Evolutionary conservation across 2,888 invertebrate species (phyloP).

Genomic region (Sipunculus nudus): DNA sequence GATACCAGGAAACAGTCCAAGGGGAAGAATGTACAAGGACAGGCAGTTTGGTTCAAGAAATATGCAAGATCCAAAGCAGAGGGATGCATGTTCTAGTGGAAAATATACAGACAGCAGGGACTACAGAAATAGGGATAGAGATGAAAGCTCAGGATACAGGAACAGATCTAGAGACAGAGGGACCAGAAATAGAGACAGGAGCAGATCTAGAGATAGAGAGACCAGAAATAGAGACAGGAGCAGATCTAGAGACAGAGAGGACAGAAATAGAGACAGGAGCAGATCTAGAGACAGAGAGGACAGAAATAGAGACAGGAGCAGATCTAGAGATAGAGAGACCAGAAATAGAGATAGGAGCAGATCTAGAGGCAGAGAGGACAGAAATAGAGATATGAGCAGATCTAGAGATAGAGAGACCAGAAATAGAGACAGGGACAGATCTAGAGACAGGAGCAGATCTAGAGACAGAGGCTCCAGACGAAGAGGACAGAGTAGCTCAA

Average conservation of each 20-base stretch:
- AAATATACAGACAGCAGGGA: no score
- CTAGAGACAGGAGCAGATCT: neutral
- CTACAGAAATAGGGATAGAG: no score
- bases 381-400: neutral
- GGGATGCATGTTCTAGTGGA: no score
- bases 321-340: neutral
- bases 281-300: neutral
- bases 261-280: neutral
- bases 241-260: neutral
- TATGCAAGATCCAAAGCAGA: no score
- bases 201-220: no score
- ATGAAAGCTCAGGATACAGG: no score
- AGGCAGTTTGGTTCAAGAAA: no score
- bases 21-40: no score
- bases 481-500: conserved; percentile 8
- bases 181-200: no score
- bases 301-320: neutral
- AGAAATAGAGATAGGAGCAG: conserved; percentile 8
- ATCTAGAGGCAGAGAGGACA: conserved; percentile 10
- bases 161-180: no score
- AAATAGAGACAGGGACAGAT: conserved; percentile 5
- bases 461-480: neutral
- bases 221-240: neutral
- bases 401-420: neutral
- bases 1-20: no score